Evolutionary conservation across 2,888 invertebrate genomes (phyloP).

Genomic region (Lasius platythorax): DNA sequence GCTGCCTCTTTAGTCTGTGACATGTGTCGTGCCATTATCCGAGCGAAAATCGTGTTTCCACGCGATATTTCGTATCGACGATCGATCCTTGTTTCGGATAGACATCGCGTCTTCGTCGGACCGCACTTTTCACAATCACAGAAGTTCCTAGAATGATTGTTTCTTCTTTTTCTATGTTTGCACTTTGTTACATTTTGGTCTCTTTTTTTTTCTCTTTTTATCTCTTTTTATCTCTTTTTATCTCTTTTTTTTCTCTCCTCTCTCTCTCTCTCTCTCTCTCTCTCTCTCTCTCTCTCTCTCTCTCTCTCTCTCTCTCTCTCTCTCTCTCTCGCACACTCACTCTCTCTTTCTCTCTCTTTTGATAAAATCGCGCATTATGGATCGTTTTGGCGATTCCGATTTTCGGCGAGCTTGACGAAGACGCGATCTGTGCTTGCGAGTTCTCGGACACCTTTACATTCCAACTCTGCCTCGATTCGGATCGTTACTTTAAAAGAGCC

Average conservation of each 20-base stretch:
- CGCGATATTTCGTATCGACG: conserved; percentile 50
- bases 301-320: neutral
- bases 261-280: neutral
- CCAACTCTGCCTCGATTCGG: conserved; percentile 80
- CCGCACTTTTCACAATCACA: conserved; percentile 45
- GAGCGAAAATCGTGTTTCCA: conserved; percentile 35
- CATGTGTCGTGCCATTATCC: conserved; percentile 55
- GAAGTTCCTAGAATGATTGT: conserved; percentile 71
- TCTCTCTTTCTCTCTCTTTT: neutral
- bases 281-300: conserved; percentile 3
- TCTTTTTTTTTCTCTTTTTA: neutral
- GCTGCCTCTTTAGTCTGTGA: conserved; percentile 60
- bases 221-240: too few relatives aligned
- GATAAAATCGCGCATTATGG: neutral
- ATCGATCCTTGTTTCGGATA: conserved; percentile 48
- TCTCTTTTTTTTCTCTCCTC: too few relatives aligned
- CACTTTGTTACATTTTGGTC: conserved; percentile 46
- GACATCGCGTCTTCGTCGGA: conserved; percentile 62
- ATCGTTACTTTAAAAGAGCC: conserved; percentile 74
- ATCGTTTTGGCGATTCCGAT: neutral
- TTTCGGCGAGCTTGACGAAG: conserved; percentile 54
- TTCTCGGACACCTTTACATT: conserved; percentile 77
- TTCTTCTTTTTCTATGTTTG: conserved; percentile 55
- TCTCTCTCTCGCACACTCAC: neutral
- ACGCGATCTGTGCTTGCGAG: conserved; percentile 55